Conservation (phyloP, 2,113 vertebrate species). For the Podilymbus podiceps region DNA sequence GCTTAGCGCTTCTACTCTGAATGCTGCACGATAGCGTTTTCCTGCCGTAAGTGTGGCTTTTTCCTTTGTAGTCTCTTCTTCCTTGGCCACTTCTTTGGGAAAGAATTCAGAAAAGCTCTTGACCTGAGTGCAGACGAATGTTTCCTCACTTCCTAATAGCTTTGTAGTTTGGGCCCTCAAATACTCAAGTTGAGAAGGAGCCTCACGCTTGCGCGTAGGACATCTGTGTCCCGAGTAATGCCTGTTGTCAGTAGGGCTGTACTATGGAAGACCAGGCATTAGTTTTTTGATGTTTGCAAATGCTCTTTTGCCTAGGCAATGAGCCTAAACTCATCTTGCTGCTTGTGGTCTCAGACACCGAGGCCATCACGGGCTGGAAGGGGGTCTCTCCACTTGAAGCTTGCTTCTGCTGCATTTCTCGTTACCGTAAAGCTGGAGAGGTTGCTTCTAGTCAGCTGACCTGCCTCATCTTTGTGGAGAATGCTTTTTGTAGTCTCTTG, state of each 20-base stretch:
- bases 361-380: not conserved
- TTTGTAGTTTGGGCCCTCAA: not conserved
- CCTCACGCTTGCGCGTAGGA: accelerated
- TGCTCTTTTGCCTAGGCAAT: not conserved
- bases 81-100: not conserved
- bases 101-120: not conserved
- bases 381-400: not conserved
- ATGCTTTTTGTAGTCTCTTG: not conserved
- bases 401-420: not conserved
- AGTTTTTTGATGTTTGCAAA: not conserved
- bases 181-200: not conserved
- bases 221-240: accelerated
- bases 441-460: not conserved
- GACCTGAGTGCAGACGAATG: not conserved
- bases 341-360: no score
- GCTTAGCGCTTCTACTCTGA: not conserved
- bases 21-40: accelerated
- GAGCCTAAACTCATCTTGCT: not conserved
- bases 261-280: not conserved
- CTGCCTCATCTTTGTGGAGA: not conserved
- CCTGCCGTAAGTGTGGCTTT: not conserved
- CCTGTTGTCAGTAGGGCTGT: not conserved
- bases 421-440: not conserved
- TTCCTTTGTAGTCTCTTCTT: not conserved
- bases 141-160: not conserved